These are phyloP conservation scores for Hypotaenidia philippensis DNA, from an alignment of 2,797 vertebrate species.

Conservation along the genomic window DNA sequence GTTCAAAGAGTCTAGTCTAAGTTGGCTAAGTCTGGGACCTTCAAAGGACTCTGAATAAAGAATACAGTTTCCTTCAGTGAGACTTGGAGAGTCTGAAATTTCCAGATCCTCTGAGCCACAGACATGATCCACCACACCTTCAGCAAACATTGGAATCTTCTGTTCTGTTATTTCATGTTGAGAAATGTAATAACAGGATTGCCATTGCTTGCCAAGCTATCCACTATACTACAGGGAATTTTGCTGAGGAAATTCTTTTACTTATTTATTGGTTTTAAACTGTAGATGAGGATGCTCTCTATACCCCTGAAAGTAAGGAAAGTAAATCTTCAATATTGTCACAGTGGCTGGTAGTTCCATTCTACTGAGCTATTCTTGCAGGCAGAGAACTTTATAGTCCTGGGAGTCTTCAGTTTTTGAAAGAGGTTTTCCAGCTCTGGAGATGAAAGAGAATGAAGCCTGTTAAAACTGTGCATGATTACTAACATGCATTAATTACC, in stretches of 20 bases:
- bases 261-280: neutral
- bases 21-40: neutral
- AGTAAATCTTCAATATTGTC: neutral
- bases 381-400: neutral
- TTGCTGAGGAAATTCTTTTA: neutral
- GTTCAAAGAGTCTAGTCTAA: neutral
- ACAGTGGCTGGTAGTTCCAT: neutral
- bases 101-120: neutral
- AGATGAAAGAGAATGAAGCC: neutral
- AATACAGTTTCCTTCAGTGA: neutral
- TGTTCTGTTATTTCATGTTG: neutral
- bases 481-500: neutral
- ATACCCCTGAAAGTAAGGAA: neutral
- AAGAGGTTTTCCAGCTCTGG: neutral
- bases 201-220: neutral
- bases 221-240: fast-evolving
- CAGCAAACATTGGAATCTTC: neutral
- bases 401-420: neutral
- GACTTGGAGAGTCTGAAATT: neutral
- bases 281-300: neutral
- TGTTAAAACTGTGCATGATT: neutral
- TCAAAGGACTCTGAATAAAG: neutral
- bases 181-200: neutral
- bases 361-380: neutral
- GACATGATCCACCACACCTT: neutral